Evolutionary conservation across 2,113 vertebrate genomes (phyloP).

Genomic region (Xenopus borealis): DNA sequence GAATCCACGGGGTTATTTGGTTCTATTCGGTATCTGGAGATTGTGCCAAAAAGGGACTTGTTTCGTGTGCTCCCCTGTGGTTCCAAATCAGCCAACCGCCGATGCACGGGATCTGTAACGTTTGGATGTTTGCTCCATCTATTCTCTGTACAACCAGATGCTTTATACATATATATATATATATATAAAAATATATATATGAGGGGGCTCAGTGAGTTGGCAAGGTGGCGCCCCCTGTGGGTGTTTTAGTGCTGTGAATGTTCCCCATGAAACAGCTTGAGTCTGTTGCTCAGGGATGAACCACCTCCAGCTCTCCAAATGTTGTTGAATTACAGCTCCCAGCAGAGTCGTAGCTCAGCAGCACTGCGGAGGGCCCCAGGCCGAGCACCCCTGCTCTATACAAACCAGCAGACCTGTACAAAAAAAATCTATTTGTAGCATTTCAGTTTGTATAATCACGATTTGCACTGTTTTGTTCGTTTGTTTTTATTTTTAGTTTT

Average conservation of each 20-base stretch:
- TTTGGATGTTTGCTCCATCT: slow-evolving; percentile 11
- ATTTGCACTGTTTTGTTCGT: slow-evolving; percentile 18
- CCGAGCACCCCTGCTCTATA: slow-evolving; percentile 1
- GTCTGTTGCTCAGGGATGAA: background rate
- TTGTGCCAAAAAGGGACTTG: slow-evolving; percentile 10
- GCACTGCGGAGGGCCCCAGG: no score
- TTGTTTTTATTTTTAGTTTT: no score
- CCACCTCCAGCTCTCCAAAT: background rate
- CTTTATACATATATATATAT: background rate
- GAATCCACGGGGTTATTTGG: background rate
- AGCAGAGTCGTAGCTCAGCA: no score
- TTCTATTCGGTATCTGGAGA: background rate
- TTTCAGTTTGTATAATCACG: slow-evolving; percentile 27
- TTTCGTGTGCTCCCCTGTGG: background rate
- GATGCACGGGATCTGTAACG: background rate
- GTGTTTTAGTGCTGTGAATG: slow-evolving; percentile 35
- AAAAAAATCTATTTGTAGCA: slow-evolving; percentile 27
- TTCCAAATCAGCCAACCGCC: background rate
- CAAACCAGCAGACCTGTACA: slow-evolving; percentile 35
- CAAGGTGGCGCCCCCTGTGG: background rate
- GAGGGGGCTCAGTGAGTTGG: background rate
- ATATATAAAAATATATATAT: no score
- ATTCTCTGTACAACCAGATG: background rate
- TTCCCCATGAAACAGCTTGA: background rate
- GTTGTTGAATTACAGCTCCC: no score